Evolutionary conservation across 1,140 invertebrate species (phyloP), one percentile per base, ranked within the genome.

Genomic region (Oscheius sp.): DNA sequence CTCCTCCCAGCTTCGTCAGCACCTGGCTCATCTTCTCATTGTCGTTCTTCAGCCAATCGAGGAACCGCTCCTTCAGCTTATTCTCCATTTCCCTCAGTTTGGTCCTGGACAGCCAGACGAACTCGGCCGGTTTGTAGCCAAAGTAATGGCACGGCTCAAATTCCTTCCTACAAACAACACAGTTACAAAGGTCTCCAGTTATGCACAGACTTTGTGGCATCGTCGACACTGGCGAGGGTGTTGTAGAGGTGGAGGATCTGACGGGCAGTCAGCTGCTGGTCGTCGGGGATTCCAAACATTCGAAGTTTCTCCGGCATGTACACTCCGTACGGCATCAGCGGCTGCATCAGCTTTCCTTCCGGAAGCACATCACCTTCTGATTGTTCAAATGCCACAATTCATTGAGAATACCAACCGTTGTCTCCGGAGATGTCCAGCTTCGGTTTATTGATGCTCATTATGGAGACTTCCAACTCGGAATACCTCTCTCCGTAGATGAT

Each of bases 281-380:
- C 82, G 58, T 77, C 82, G 1, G 82, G 82, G 36, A 83, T 83
- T 18, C 79, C 80, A 58, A 83, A 83, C 83, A 83, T 83, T 55
- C 73, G 36, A 3, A 83, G 62, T 61, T 83, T 83, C 42, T 84
- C 82, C 15, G 80, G 81, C 69, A 78, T 80, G 62, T 82, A 83
- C 0, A 83, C 82, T 65, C 78, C 74, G 58, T 80, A 83, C 0
- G 82, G 82, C 67, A 80, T 82, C 49, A 83, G 80, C 34, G 77
- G 71, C 13, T 75, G 66, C 0, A 83, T 29, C 20, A 68, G 34
- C 15, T 61, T 65, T 42, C 49, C 62, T 45, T 68, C 52, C 26
- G 55, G 58, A 26, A 49, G 36, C 3, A 42, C 75, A 23, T 20
- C 38, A 13, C 31, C 36, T 13, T 68, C 63, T 13, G 61, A 55